These are phyloP conservation scores for Zosterops hypoxanthus DNA, from an alignment of 2,113 vertebrate genomes.

Conservation along the genomic window DNA sequence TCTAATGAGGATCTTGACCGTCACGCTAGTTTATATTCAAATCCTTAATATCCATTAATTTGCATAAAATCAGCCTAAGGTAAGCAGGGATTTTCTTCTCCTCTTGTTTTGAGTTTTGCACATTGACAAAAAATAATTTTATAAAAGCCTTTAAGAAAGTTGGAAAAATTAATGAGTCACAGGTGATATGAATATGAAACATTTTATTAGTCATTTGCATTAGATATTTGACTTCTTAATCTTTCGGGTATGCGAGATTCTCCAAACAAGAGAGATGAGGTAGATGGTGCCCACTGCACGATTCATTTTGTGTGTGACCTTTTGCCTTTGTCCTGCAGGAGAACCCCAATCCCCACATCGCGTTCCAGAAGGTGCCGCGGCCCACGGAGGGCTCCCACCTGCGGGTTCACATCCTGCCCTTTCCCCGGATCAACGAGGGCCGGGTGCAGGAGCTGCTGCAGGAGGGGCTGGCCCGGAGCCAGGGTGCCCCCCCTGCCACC, in stretches of 20 bases:
- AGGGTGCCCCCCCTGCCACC: conserved; percentile 66
- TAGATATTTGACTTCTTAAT: not conserved
- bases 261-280: not conserved
- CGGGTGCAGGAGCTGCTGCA: conserved; percentile 86
- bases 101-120: not conserved
- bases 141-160: not conserved
- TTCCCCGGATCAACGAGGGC: conserved; percentile 85
- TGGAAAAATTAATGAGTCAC: not conserved
- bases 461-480: conserved; percentile 84
- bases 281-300: not conserved
- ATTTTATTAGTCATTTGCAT: not conserved
- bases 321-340: conserved; percentile 76
- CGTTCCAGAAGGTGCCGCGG: conserved; percentile 96
- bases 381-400: conserved; percentile 97
- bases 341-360: conserved; percentile 97
- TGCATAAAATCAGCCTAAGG: not conserved
- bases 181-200: not conserved
- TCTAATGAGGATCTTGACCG: not conserved
- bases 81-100: not conserved
- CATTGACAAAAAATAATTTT: not conserved
- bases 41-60: not conserved
- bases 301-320: not conserved
- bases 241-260: not conserved
- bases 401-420: conserved; percentile 92
- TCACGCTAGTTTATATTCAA: not conserved